A percentile compares a stretch with the other conserved stretches of the same genome.
Evolutionary conservation across 2,888 invertebrate species (phyloP).

Genomic region (Mechanitis mazaeus): DNA sequence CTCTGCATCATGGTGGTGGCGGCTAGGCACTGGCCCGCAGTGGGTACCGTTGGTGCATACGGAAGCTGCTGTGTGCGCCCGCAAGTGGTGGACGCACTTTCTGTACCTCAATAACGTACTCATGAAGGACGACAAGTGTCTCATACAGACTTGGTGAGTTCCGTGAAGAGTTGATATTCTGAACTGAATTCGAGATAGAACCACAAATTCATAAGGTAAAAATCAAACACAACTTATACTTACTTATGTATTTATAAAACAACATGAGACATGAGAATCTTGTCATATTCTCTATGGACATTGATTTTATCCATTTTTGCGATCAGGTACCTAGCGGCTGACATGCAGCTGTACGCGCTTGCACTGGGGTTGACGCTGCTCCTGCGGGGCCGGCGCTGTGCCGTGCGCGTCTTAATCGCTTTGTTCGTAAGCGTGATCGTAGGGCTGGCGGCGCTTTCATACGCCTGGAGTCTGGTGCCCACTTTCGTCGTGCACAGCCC

Average conservation of each 20-base stretch:
- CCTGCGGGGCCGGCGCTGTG: conserved; percentile 48
- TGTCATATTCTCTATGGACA: neutral
- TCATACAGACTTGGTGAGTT: conserved; percentile 66
- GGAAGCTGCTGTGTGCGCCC: conserved; percentile 56
- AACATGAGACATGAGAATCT: no score
- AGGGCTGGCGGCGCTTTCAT: conserved; percentile 46
- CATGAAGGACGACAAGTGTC: conserved; percentile 58
- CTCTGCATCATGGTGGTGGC: conserved; percentile 63
- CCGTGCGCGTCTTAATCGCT: conserved; percentile 39
- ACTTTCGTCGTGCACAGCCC: conserved; percentile 61
- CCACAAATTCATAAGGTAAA: no score
- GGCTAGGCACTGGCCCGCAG: conserved; percentile 53
- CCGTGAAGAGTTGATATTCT: neutral
- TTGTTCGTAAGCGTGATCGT: conserved; percentile 41
- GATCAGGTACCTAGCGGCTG: conserved; percentile 65
- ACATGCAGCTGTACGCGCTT: conserved; percentile 64
- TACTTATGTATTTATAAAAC: no score
- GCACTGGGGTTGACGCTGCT: conserved; percentile 50
- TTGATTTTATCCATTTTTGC: neutral
- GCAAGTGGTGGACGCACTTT: conserved; percentile 67
- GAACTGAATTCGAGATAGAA: no score
- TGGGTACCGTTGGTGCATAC: conserved; percentile 55
- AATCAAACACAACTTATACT: no score
- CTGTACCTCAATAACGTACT: conserved; percentile 64
- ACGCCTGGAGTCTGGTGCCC: conserved; percentile 55